Percentiles rank a stretch among this genome's conserved stretches.
Conservation (phyloP, 2,797 vertebrate genomes). For the Taeniopygia guttata region DNA sequence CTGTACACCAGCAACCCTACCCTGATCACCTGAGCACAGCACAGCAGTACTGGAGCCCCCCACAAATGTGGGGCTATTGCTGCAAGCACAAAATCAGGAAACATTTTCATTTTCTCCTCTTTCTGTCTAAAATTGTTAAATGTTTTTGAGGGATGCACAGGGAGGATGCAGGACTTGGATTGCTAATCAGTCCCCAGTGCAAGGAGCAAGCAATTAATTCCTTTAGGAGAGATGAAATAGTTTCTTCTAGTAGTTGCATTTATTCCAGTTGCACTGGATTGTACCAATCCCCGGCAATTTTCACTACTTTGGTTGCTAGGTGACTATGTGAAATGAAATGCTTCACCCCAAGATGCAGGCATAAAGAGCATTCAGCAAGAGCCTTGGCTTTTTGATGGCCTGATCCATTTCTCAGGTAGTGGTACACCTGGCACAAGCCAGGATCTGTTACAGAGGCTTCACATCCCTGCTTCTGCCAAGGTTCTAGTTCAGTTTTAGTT, state of each 20-base stretch:
- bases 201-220: neutral
- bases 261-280: neutral
- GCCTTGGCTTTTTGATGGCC: neutral
- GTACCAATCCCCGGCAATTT: neutral
- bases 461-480: neutral
- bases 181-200: neutral
- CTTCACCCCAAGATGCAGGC: neutral
- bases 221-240: neutral
- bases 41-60: neutral
- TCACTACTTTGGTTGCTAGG: neutral
- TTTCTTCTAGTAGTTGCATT: neutral
- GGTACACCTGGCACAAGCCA: neutral
- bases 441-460: neutral
- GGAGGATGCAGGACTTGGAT: neutral
- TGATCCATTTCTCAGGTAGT: rapidly evolving
- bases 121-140: neutral
- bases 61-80: neutral
- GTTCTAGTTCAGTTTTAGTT: neutral
- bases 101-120: neutral
- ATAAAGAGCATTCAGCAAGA: neutral
- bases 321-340: neutral
- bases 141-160: neutral
- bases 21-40: neutral
- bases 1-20: neutral
- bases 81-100: neutral